Conservation (phyloP, 2,797 vertebrate species). For the Fundulus diaphanus region DNA sequence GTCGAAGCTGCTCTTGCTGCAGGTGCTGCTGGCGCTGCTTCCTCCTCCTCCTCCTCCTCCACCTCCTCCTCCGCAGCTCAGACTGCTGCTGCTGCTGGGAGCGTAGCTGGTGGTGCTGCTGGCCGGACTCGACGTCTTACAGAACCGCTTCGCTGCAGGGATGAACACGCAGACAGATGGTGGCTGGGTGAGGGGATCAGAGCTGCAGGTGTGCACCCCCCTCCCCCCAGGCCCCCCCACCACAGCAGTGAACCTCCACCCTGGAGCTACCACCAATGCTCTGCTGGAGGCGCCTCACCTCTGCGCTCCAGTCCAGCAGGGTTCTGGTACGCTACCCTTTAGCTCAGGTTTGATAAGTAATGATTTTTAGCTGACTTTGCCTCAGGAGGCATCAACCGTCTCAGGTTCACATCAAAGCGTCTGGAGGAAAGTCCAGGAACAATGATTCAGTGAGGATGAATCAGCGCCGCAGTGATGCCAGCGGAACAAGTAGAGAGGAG, state of each 20-base stretch:
- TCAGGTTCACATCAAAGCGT: too few species aligned
- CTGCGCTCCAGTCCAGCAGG: too few species aligned
- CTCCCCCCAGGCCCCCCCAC: too few species aligned
- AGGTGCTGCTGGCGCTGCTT: constrained; percentile 98
- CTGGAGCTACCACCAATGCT: too few species aligned
- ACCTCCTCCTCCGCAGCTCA: constrained; percentile 84
- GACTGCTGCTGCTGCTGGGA: constrained; percentile 94
- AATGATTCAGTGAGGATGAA: constrained; percentile 14
- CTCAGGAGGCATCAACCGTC: too few species aligned
- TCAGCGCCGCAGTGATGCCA: constrained; percentile 29
- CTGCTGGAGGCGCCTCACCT: too few species aligned
- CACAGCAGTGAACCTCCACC: too few species aligned
- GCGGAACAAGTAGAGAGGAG: constrained; percentile 42
- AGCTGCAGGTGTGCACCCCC: too few species aligned
- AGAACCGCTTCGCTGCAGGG: constrained; percentile 91
- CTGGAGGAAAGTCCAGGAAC: too few species aligned
- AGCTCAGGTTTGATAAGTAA: too few species aligned
- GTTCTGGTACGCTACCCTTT: too few species aligned
- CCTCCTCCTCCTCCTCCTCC: constrained; percentile 69
- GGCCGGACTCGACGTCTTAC: constrained; percentile 94
- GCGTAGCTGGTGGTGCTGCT: constrained; percentile 97
- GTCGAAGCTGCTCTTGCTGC: constrained; percentile 99
- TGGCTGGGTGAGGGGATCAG: background rate
- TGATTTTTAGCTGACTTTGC: too few species aligned
- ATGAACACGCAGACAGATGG: background rate